Percentiles rank a stretch among this genome's conserved stretches.
Conservation (phyloP, 2,113 vertebrate genomes). For the Gymnogyps californianus region DNA sequence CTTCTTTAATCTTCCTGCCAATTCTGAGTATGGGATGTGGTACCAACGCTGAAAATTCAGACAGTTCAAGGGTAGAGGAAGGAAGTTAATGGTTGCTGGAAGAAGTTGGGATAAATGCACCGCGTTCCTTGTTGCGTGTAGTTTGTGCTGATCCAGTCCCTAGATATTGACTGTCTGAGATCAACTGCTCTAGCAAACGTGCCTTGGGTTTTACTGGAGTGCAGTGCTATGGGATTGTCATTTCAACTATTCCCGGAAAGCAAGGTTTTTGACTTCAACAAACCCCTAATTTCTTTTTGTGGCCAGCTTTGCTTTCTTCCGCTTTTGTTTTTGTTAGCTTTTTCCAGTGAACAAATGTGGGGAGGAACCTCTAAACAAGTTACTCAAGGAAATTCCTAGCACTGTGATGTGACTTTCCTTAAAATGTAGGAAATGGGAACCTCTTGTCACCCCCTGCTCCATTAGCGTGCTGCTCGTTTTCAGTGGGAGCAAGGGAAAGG, state of each 20-base stretch:
- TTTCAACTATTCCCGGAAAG: not conserved
- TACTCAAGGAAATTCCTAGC: not conserved
- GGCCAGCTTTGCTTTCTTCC: not conserved
- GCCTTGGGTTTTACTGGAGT: not conserved
- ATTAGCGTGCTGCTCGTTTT: not conserved
- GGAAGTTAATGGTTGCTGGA: not conserved
- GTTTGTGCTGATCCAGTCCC: not conserved
- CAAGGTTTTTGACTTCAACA: not conserved
- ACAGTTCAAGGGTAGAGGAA: not conserved
- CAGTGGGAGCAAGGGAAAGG: not conserved
- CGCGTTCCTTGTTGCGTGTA: not conserved
- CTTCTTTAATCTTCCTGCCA: not conserved
- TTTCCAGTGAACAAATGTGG: not conserved
- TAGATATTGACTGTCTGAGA: not conserved
- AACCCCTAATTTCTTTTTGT: not conserved
- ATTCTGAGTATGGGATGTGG: not conserved
- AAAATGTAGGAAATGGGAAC: rapidly evolving
- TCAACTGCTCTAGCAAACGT: not conserved
- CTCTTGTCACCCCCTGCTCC: not conserved
- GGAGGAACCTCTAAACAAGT: not conserved
- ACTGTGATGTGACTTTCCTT: rapidly evolving
- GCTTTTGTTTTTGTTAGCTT: not conserved
- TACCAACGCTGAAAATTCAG: not conserved
- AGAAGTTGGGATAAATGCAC: not conserved
- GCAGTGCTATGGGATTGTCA: not conserved